Evolutionary conservation across 2,797 vertebrate species (phyloP).

Genomic region (Rhinella marina): DNA sequence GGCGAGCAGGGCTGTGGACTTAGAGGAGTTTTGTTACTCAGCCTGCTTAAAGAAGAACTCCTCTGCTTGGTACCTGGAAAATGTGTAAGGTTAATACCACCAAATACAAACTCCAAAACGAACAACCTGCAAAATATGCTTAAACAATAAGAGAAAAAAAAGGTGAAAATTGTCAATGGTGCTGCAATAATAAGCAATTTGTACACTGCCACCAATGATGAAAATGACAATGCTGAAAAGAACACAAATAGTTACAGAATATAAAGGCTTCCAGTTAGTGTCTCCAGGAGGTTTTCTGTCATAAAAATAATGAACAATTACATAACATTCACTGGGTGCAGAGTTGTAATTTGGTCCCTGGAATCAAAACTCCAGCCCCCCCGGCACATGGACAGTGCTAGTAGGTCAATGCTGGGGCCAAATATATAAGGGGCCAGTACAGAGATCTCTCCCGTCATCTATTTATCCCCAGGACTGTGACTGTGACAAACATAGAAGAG

Average conservation of each 20-base stretch:
- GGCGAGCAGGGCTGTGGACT: conserved; percentile 80
- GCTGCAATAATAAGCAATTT: background rate
- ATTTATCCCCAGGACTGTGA: no score
- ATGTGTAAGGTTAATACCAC: conserved; percentile 66
- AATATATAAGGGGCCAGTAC: no score
- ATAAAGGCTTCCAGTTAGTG: background rate
- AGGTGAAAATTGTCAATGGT: background rate
- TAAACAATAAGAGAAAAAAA: background rate
- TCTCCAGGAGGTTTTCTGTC: background rate
- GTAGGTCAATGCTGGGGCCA: background rate
- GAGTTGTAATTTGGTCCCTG: background rate
- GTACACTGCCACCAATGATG: background rate
- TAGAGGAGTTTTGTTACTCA: conserved; percentile 84
- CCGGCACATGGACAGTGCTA: background rate
- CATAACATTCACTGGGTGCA: background rate
- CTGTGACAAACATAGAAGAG: no score
- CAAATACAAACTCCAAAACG: background rate
- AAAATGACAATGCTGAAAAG: background rate
- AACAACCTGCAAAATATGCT: background rate
- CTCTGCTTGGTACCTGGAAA: conserved; percentile 83
- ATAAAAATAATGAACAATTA: background rate
- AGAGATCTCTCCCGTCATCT: no score
- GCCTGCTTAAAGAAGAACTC: conserved; percentile 88
- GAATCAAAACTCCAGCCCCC: background rate
- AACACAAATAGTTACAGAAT: background rate